phyloP scores from a whole-genome alignment of 2,888 invertebrate genomes.

The Pardosa pseudoannulata region DNA sequence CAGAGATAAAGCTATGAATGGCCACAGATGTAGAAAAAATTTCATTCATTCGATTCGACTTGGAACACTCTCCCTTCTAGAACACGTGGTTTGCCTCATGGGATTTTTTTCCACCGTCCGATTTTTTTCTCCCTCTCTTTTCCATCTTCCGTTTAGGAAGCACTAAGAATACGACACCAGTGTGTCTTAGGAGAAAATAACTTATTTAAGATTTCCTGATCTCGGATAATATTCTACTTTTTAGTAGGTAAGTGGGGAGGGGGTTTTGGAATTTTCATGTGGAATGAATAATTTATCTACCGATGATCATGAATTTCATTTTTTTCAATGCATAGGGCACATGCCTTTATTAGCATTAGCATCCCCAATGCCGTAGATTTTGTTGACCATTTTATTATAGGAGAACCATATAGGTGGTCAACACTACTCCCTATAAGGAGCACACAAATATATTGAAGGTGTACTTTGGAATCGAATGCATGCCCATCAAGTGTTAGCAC shows the following conservation, averaged over 20 bases:
- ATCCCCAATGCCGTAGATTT: too few relatives aligned
- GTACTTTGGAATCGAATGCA: too few relatives aligned
- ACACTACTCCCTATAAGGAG: too few relatives aligned
- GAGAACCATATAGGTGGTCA: too few relatives aligned
- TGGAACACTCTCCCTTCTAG: slow-evolving; percentile 3
- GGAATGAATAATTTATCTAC: not conserved
- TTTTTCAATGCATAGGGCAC: too few relatives aligned
- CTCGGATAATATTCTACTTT: not conserved
- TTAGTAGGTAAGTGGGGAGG: too few relatives aligned
- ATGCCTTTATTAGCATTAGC: too few relatives aligned
- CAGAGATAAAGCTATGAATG: not conserved
- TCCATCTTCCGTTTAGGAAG: not conserved
- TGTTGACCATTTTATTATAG: too few relatives aligned
- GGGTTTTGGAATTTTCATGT: not conserved
- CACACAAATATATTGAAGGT: too few relatives aligned
- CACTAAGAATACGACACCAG: not conserved
- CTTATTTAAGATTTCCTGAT: slow-evolving; percentile 1
- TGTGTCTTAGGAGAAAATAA: not conserved
- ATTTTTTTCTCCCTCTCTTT: not conserved
- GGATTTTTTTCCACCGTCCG: not conserved
- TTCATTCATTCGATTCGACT: not conserved
- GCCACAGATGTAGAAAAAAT: not conserved
- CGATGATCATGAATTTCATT: too few relatives aligned
- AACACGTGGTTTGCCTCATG: not conserved
- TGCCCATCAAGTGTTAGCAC: too few relatives aligned